Conservation (phyloP, 2,113 vertebrate species). For the Podarcis cretensis region DNA sequence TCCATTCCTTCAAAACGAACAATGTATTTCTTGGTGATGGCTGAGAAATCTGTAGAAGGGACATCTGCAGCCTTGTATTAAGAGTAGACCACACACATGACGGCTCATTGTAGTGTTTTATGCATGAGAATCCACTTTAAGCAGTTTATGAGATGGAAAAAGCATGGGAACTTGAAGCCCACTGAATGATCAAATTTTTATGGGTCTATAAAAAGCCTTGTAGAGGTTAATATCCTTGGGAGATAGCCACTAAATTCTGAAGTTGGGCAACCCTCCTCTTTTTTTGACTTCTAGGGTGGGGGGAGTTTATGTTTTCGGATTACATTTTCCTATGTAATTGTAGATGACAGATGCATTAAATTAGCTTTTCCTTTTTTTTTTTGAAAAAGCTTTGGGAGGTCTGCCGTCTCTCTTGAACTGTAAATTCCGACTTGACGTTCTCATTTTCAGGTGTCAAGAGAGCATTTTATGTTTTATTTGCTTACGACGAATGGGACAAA, state of each 20-base stretch:
- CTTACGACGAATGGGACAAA: background rate
- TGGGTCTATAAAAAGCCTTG: slow-evolving; percentile 34
- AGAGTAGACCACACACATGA: background rate
- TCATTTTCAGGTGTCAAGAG: slow-evolving; percentile 57
- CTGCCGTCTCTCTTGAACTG: slow-evolving; percentile 38
- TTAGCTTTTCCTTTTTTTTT: slow-evolving; percentile 39
- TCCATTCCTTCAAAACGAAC: no score
- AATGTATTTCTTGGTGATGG: no score
- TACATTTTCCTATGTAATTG: slow-evolving; percentile 51
- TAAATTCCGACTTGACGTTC: slow-evolving; percentile 41
- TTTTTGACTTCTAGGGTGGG: slow-evolving; percentile 34
- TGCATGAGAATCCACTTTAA: slow-evolving; percentile 5
- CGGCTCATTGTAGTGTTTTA: slow-evolving; percentile 10
- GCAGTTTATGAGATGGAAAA: slow-evolving; percentile 50
- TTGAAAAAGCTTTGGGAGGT: slow-evolving; percentile 37
- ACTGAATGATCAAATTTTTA: slow-evolving; percentile 32
- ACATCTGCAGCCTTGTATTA: background rate
- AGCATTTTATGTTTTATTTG: slow-evolving; percentile 15
- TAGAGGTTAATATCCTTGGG: slow-evolving; percentile 49
- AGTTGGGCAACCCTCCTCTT: slow-evolving; percentile 32
- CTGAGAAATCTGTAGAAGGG: background rate
- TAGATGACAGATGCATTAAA: slow-evolving; percentile 58
- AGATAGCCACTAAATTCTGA: slow-evolving; percentile 59
- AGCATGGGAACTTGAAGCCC: background rate
- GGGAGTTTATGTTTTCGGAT: slow-evolving; percentile 35